Evolutionary conservation across 2,113 vertebrate genomes (phyloP).

Genomic region (Piprites chloris): DNA sequence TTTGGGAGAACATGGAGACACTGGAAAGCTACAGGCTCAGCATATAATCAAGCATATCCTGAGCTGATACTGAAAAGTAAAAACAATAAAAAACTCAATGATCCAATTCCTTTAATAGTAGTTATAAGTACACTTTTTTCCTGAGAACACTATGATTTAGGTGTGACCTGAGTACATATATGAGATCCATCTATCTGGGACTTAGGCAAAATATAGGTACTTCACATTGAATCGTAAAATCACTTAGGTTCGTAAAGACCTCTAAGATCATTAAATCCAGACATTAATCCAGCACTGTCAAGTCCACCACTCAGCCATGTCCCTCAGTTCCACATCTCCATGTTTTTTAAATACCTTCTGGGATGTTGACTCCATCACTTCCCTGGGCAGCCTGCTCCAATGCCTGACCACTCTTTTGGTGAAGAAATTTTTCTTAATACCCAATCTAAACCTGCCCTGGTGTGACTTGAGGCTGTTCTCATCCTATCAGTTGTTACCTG

Average conservation of each 20-base stretch:
- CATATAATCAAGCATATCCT: background rate
- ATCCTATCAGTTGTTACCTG: background rate
- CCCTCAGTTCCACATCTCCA: background rate
- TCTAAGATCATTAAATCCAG: background rate
- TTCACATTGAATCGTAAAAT: background rate
- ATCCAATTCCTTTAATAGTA: background rate
- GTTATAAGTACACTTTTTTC: background rate
- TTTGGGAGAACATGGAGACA: background rate
- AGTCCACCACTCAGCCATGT: background rate
- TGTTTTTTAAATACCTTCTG: background rate
- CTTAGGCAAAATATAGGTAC: background rate
- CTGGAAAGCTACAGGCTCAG: background rate
- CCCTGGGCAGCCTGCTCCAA: background rate
- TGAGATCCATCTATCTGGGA: background rate
- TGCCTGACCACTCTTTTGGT: background rate
- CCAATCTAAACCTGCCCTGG: background rate
- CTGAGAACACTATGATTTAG: background rate
- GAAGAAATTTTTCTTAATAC: background rate
- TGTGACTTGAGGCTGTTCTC: background rate
- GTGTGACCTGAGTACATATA: background rate
- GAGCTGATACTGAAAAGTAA: background rate
- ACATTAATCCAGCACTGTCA: background rate
- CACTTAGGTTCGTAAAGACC: background rate
- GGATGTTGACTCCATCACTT: background rate
- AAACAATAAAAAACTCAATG: background rate